A percentile compares a stretch with the other conserved stretches of the same genome.
phyloP scores from a whole-genome alignment of 1,140 invertebrate species.

The Megalonaias nervosa region DNA sequence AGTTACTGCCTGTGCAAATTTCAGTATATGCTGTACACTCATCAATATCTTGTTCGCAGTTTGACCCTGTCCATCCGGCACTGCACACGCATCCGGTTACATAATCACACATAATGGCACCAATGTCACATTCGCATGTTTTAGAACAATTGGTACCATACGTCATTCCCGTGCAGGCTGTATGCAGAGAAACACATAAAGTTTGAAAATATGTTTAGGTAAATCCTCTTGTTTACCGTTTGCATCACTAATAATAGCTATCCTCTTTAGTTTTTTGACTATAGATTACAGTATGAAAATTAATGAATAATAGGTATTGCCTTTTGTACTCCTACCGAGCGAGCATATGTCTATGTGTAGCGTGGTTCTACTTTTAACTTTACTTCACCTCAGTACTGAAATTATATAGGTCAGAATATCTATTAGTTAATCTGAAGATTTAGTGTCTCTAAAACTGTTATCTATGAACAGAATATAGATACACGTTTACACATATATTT shows the following conservation, averaged over 20 bases:
- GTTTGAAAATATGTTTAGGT: neutral
- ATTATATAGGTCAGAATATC: no score
- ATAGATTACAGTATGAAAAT: neutral
- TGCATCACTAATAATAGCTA: neutral
- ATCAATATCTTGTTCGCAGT: slow-evolving; percentile 48
- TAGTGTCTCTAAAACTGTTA: no score
- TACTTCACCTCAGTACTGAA: no score
- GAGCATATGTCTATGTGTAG: neutral
- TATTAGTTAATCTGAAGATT: no score
- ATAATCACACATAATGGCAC: slow-evolving; percentile 34
- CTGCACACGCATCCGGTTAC: slow-evolving; percentile 48
- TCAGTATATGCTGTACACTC: slow-evolving; percentile 38
- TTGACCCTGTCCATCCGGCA: slow-evolving; percentile 43
- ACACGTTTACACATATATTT: no score
- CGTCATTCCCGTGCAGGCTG: slow-evolving; percentile 38
- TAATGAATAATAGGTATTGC: neutral
- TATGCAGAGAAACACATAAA: neutral
- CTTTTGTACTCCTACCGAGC: no score
- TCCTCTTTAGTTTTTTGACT: neutral
- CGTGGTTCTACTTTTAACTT: no score
- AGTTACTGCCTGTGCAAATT: slow-evolving; percentile 12
- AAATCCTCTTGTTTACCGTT: neutral
- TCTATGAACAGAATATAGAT: no score
- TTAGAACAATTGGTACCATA: slow-evolving; percentile 46
- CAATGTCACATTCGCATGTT: slow-evolving; percentile 39